Percentiles rank a stretch among this genome's conserved stretches.
Evolutionary conservation across 2,113 vertebrate genomes (phyloP).

Genomic region (Callithrix jacchus): DNA sequence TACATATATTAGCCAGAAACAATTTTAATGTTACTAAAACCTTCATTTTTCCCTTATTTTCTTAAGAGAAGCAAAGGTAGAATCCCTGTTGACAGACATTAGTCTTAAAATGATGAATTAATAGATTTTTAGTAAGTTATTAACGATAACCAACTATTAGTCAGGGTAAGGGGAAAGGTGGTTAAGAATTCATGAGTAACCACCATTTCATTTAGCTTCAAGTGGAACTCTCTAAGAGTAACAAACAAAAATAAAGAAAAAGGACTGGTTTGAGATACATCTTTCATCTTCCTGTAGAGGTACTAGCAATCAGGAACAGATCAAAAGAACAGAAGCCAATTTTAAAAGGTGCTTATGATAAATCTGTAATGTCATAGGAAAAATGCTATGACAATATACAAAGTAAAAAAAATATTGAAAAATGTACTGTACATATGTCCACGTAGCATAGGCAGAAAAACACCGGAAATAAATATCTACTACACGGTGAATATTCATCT

Average conservation of each 20-base stretch:
- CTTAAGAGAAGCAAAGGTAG: neutral
- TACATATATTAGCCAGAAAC: neutral
- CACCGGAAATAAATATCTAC: neutral
- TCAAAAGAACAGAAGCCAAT: neutral
- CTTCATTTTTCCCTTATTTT: neutral
- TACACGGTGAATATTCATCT: neutral
- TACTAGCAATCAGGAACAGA: neutral
- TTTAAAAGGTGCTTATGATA: neutral
- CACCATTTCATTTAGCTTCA: neutral
- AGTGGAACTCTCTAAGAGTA: neutral
- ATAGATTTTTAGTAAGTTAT: neutral
- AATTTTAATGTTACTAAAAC: neutral
- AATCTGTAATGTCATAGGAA: neutral
- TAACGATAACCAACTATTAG: neutral
- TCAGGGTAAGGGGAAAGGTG: neutral
- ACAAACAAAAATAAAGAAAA: conserved; percentile 22
- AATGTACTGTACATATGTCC: neutral
- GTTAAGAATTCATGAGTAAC: neutral
- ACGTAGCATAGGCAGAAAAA: neutral
- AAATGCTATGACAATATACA: neutral
- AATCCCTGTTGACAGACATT: neutral
- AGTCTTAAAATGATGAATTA: conserved; percentile 12
- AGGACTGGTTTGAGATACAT: neutral
- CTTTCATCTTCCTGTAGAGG: neutral
- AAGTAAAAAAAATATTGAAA: neutral